Conservation (phyloP, 1,140 invertebrate species). For the Ostrea edulis region DNA sequence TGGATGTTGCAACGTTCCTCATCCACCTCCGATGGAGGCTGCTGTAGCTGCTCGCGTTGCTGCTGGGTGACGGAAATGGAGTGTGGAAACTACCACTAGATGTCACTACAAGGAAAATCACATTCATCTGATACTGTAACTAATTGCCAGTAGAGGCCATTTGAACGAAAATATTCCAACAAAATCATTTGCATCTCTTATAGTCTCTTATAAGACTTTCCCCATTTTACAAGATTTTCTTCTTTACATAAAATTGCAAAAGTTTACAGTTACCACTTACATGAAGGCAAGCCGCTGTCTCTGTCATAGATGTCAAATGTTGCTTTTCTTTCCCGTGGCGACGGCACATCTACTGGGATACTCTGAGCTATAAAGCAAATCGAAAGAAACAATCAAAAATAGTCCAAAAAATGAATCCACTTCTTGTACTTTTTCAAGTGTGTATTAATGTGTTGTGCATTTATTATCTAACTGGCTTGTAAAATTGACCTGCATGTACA, state of each 20-base stretch:
- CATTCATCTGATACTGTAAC: too few species aligned
- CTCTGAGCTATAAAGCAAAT: constrained; percentile 72
- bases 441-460: not conserved
- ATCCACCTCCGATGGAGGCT: constrained; percentile 83
- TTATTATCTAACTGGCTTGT: not conserved
- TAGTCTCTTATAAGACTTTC: not conserved
- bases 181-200: not conserved
- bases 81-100: constrained; percentile 76
- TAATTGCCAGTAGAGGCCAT: too few species aligned
- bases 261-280: constrained; percentile 64
- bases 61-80: constrained; percentile 68
- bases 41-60: constrained; percentile 75
- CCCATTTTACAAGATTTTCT: not conserved
- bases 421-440: too few species aligned
- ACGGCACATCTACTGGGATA: constrained; percentile 79
- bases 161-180: not conserved
- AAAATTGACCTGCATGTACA: not conserved
- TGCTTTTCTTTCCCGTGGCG: constrained; percentile 47
- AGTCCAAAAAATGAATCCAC: too few species aligned
- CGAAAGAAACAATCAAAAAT: too few species aligned
- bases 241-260: not conserved
- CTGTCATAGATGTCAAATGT: constrained; percentile 71
- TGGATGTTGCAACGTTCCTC: constrained; percentile 81
- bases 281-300: constrained; percentile 75
- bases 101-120: constrained; percentile 64